Conservation (phyloP, 2,888 invertebrate species). For the Phaedon cochleariae region DNA sequence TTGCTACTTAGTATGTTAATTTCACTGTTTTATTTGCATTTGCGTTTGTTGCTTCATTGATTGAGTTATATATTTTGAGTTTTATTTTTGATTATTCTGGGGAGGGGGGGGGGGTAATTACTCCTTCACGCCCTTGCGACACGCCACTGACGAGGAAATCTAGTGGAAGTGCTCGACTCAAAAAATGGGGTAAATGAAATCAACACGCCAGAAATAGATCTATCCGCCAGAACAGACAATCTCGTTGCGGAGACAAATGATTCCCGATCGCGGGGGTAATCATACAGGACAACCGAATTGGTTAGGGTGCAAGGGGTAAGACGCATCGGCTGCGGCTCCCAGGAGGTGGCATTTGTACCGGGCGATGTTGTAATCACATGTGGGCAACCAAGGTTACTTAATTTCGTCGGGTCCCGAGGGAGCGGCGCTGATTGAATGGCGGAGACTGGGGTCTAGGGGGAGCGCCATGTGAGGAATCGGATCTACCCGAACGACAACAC, state of each 20-base stretch:
- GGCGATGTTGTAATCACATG: slow-evolving; percentile 56
- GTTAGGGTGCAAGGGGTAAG: slow-evolving; percentile 23
- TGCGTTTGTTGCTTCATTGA: no score
- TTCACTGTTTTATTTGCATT: no score
- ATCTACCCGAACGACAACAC: no score
- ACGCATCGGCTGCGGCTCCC: slow-evolving; percentile 37
- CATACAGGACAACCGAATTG: slow-evolving; percentile 34
- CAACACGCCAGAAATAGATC: slow-evolving; percentile 2
- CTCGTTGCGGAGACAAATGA: slow-evolving; percentile 46
- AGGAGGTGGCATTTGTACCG: slow-evolving; percentile 52
- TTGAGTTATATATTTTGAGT: no score
- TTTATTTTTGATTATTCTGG: no score
- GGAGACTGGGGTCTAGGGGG: no score
- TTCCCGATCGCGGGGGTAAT: slow-evolving; percentile 48
- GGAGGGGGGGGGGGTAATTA: no score
- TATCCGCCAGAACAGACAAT: slow-evolving; percentile 2
- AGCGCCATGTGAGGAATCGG: no score
- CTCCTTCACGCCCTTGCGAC: no score
- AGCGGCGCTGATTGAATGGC: slow-evolving; percentile 58
- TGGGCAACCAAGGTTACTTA: slow-evolving; percentile 58
- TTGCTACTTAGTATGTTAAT: no score
- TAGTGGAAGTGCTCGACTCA: background rate
- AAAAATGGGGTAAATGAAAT: slow-evolving; percentile 2
- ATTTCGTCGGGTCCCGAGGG: slow-evolving; percentile 57
- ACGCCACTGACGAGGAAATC: no score